Base-by-base conservation (phyloP, 64 coral and sea anemone genomes). In the Montipora cactus region DNA sequence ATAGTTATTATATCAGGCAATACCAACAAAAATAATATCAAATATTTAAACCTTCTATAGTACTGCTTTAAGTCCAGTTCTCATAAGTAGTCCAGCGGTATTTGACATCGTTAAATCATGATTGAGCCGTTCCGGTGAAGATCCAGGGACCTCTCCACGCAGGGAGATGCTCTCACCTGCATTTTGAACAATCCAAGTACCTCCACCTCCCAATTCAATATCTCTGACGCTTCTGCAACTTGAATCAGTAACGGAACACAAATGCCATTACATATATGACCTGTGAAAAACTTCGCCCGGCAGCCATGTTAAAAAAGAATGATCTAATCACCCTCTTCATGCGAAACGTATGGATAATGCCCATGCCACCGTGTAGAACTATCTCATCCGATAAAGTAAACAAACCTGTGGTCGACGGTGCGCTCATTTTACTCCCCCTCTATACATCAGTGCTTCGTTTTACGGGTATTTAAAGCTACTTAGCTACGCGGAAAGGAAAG, bases 1-100 rank as follows among this genome's bases (percentile, higher is more conserved):
- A 28, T 28, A 28, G 28, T 28, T 28, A 28, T 28, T 28, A 28
- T 28, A 28, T 28, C 28, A 28, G 1, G 28, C 28, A 28, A 28
- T 28, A 28, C 28, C 1, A 1, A 28, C 28, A 28, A 28, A 28
- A 44, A 79, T 44, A 91, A 67, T 16, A 49, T 71, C 3, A 49
- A n/a, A 19, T 96, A 52, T 79, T 53, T 28, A 25, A 59, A 99
- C 98, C 98, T 92, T 96, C 84, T 76, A 99, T 92, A 7, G 68
- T 74, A 55, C 92, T 96, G n/a, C 85, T 87, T 59, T 96, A 99
- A 45, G 92, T 96, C 98, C 98, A 99, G 80, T 96, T 96, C 22
- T 99, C 98, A 59, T 96, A 96, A 45, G 95, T 90, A 81, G 96
- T 99, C 98, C 98, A 99, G 4, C 98, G 92, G 87, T 96, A 99